Evolutionary conservation across 2,113 vertebrate species (phyloP).

Genomic region (Tauraco erythrolophus): DNA sequence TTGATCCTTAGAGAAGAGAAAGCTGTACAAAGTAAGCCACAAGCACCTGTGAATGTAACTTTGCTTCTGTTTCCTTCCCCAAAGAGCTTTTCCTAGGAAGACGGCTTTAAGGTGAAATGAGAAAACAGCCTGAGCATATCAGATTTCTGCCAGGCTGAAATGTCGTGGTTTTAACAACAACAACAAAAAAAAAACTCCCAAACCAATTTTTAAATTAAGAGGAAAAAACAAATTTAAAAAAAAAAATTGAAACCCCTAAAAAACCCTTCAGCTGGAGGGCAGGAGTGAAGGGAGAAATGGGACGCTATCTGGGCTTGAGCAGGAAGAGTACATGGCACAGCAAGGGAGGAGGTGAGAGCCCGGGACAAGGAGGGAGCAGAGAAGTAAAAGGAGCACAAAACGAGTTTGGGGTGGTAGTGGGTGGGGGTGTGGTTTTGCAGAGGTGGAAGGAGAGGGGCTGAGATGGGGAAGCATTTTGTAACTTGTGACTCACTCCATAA

Average conservation of each 20-base stretch:
- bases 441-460: not conserved
- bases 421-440: fast-evolving
- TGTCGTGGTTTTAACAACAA: not conserved
- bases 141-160: not conserved
- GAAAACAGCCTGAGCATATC: not conserved
- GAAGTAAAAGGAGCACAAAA: not conserved
- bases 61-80: not conserved
- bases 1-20: not conserved
- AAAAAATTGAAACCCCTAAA: too few relatives aligned
- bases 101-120: not conserved
- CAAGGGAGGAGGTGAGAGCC: not conserved
- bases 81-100: not conserved
- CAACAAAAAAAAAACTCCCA: not conserved
- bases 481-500: not conserved
- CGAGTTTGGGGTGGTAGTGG: not conserved
- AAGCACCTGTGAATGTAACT: not conserved
- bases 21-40: not conserved
- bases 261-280: not conserved
- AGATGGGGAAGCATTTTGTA: not conserved
- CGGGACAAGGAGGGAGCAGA: fast-evolving
- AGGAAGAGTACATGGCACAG: not conserved
- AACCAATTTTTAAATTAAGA: too few relatives aligned
- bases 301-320: not conserved
- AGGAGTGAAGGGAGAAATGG: not conserved
- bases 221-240: too few relatives aligned